Conservation (phyloP, 1,140 invertebrate species). For the Anastrepha ludens region DNA sequence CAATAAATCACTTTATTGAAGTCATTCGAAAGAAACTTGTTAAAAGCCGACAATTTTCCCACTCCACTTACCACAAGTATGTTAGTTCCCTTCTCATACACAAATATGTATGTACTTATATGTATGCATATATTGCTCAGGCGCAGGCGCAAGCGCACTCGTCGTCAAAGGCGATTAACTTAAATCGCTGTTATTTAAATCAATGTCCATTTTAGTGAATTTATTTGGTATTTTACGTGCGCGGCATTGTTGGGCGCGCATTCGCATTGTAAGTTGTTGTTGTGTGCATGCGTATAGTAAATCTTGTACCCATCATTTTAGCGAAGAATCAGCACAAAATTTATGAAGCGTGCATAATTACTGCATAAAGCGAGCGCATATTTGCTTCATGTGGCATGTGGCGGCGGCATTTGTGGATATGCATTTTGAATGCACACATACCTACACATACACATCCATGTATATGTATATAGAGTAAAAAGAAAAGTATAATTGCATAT, state of each 20-base stretch:
- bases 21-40: background rate
- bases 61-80: background rate
- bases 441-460: no score
- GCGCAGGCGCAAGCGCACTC: conserved; percentile 30
- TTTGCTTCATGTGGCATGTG: conserved; percentile 14
- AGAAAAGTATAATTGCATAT: conserved; percentile 27
- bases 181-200: conserved; percentile 73
- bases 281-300: conserved; percentile 53
- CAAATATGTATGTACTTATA: background rate
- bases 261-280: background rate
- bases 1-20: conserved; percentile 6
- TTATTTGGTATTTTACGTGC: conserved; percentile 50
- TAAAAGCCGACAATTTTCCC: conserved; percentile 42
- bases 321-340: conserved; percentile 64
- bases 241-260: background rate
- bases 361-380: conserved; percentile 56
- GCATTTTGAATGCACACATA: background rate
- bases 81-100: no score
- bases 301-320: conserved; percentile 54
- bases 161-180: conserved; percentile 54
- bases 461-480: background rate
- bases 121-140: background rate
- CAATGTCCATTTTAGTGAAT: conserved; percentile 62
- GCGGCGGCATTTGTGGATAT: background rate
- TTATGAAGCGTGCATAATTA: conserved; percentile 72